Conservation (phyloP, 2,888 invertebrate genomes). For the Leptinotarsa rubiginosa region DNA sequence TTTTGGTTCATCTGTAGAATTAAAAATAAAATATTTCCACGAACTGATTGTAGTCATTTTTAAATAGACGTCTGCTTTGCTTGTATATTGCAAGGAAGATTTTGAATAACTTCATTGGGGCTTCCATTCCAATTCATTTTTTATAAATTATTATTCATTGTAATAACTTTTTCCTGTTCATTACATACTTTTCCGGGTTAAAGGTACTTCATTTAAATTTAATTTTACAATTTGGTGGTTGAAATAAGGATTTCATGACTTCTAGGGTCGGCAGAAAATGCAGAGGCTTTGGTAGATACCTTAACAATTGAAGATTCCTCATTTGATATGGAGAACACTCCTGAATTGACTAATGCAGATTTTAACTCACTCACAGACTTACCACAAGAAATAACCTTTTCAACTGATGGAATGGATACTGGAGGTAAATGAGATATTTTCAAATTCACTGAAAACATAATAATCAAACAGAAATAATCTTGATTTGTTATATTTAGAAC, state of each 20-base stretch:
- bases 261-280: conserved; percentile 56
- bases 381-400: conserved; percentile 59
- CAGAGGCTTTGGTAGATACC: conserved; percentile 56
- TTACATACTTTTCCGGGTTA: not conserved
- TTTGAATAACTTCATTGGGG: conserved; percentile 39
- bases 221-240: not conserved
- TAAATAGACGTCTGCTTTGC: conserved; percentile 51
- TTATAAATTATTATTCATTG: not conserved
- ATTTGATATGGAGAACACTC: conserved; percentile 53
- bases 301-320: conserved; percentile 56
- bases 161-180: not conserved
- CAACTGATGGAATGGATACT: conserved; percentile 57
- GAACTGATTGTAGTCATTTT: conserved; percentile 30
- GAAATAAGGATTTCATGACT: conserved; percentile 15
- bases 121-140: not conserved
- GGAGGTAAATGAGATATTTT: conserved; percentile 51
- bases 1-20: conserved; percentile 1
- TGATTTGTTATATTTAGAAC: conserved; percentile 41
- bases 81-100: conserved; percentile 38
- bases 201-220: not conserved
- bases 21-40: conserved; percentile 5
- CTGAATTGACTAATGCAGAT: conserved; percentile 56
- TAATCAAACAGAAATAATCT: not conserved
- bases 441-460: not conserved
- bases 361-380: conserved; percentile 60